Base-by-base conservation (phyloP, 2,797 vertebrate species). In the Acanthurus leucopareius region DNA sequence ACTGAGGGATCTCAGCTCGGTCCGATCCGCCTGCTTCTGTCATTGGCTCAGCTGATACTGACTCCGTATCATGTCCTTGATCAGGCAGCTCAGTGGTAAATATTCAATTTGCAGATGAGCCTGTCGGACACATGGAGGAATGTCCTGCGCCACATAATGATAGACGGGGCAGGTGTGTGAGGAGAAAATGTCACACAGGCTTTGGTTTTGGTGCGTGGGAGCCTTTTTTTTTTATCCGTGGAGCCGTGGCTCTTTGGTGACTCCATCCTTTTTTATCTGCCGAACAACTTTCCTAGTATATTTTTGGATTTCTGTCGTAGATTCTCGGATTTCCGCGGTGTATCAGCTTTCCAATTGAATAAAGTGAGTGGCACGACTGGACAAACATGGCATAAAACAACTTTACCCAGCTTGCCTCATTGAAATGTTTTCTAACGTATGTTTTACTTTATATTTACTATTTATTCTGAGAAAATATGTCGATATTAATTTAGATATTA, bases 91-190 rank as follows among this genome's bases (percentile, higher is more conserved):
- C 57, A 4, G 53, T 9, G 53, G 44, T 42, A 40, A 7, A 42
- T 35, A 8, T 10, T 35, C 53, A 13, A 4, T 35, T 40, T 13
- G 42, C 47, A 11, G 57, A 78, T 47, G 62, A 70, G 47, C 48
- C 0, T 10, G 72, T 38, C 47, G 68, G 73, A 71, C 67, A 17
- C 52, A 15, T 7, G 13, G 75, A 71, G 56, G 63, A 61, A 52
- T 40, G 53, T 4, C 8, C 38, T 45, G 5, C 19, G 14, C 32
- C 6, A 20, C 56, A 54, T 59, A 35, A 20, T 75, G 76, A 82
- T 42, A 73, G 84, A 91, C 73, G 3, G 40, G 32, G 47, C 83
- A 85, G 80, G 70, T 86, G 82, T 17, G 68, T 10, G 48, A 7
- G 69, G 17, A 25, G 38, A n/a, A 60, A 38, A 48, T 25, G 32